These are phyloP conservation scores for Corythaixoides concolor DNA, from an alignment of 2,113 vertebrate species.

Conservation along the genomic window DNA sequence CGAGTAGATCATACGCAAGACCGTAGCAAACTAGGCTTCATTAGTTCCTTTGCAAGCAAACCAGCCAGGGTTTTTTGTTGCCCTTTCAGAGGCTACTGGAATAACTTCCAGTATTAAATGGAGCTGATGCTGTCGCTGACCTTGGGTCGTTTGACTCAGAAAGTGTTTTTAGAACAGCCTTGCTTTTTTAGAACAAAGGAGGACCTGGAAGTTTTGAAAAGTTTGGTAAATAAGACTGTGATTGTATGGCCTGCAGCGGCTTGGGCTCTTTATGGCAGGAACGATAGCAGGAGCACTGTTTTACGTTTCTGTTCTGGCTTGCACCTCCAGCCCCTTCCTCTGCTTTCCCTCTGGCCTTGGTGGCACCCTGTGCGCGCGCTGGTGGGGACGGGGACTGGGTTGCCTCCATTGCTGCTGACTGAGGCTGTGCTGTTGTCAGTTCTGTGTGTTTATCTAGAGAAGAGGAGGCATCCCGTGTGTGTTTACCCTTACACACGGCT, in stretches of 20 bases:
- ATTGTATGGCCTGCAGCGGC: not conserved
- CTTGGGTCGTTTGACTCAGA: constrained; percentile 22
- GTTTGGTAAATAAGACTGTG: not conserved
- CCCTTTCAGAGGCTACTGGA: not conserved
- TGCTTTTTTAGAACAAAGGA: not conserved
- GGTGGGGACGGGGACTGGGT: not conserved
- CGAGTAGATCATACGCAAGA: not conserved
- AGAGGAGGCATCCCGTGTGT: not conserved
- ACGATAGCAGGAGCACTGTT: not conserved
- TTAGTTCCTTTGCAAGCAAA: not conserved
- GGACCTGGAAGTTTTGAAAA: not conserved
- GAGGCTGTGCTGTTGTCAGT: not conserved
- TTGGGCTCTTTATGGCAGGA: not conserved
- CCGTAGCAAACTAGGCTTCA: not conserved
- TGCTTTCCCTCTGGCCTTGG: not conserved
- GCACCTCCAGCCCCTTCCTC: not conserved
- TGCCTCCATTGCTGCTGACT: not conserved
- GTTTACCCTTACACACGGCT: not conserved
- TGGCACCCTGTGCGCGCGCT: not conserved
- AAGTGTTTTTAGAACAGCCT: constrained; percentile 24
- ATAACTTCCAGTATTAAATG: not conserved
- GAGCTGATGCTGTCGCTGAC: constrained; percentile 3
- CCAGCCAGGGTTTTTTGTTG: not conserved
- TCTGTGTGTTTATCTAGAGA: not conserved
- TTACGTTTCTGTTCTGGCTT: not conserved